phyloP scores from a whole-genome alignment of 2,797 vertebrate species.

The Thamnophis elegans region DNA sequence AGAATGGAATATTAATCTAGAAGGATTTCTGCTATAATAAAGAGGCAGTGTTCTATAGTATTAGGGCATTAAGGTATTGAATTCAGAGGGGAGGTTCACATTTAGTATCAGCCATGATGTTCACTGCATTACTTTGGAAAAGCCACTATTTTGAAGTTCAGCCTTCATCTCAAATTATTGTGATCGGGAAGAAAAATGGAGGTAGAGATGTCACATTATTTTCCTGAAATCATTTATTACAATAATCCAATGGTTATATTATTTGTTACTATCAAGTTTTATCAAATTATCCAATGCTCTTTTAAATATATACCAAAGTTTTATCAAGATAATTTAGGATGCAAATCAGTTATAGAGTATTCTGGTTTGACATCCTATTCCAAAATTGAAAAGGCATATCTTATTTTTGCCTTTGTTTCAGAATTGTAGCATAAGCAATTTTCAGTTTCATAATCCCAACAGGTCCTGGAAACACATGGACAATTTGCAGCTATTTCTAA shows the following conservation, averaged over 20 bases:
- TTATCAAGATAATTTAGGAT: not conserved
- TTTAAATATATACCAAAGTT: not conserved
- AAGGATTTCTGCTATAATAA: not conserved
- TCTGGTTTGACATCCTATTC: accelerated
- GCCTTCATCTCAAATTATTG: not conserved
- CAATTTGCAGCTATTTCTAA: not conserved
- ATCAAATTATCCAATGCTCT: not conserved
- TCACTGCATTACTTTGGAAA: not conserved
- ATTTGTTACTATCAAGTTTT: not conserved
- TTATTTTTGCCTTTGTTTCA: not conserved
- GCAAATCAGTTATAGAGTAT: not conserved
- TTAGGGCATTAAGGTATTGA: not conserved
- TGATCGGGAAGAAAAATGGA: not conserved
- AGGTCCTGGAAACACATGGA: not conserved
- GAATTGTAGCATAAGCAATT: not conserved
- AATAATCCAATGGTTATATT: not conserved
- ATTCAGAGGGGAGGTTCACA: not conserved
- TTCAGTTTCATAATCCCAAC: not conserved
- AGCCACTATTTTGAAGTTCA: not conserved
- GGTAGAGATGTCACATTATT: not conserved
- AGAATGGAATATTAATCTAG: not conserved
- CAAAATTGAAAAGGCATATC: not conserved
- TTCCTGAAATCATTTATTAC: not conserved
- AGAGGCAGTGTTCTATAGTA: not conserved
- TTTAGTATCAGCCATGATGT: not conserved